These are phyloP conservation scores for Pharmacophagus antenor DNA, from an alignment of 2,888 invertebrate species.

Conservation along the genomic window DNA sequence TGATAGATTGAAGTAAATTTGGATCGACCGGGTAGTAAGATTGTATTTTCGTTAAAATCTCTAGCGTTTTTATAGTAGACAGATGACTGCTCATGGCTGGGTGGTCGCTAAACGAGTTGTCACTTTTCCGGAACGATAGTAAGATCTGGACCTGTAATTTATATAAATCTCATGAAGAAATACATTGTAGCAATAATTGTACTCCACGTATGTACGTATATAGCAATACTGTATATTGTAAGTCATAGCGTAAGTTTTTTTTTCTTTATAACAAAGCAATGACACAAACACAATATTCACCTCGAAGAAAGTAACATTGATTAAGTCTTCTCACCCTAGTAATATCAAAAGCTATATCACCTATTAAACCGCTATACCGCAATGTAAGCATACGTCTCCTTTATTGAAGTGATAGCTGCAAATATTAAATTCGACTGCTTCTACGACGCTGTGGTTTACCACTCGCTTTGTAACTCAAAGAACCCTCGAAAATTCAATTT, in stretches of 20 bases:
- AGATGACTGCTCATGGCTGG: conserved; percentile 82
- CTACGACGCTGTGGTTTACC: too few species aligned
- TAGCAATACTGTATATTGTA: too few species aligned
- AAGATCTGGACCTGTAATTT: conserved; percentile 79
- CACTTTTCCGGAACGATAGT: conserved; percentile 82
- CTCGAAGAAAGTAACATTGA: too few species aligned
- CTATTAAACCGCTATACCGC: neutral
- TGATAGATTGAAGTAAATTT: conserved; percentile 79
- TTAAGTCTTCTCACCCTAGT: neutral
- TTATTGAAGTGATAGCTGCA: too few species aligned
- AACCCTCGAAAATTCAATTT: too few species aligned
- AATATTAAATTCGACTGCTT: too few species aligned
- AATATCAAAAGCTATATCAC: neutral
- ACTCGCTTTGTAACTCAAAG: too few species aligned
- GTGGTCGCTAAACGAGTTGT: conserved; percentile 85
- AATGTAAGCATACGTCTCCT: too few species aligned
- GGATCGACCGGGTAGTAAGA: conserved; percentile 83
- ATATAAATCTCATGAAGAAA: neutral
- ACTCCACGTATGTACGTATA: too few species aligned
- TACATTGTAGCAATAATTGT: neutral
- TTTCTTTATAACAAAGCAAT: neutral
- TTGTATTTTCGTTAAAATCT: conserved; percentile 82
- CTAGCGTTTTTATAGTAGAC: conserved; percentile 81
- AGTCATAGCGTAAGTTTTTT: neutral
- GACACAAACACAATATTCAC: too few species aligned